A percentile compares a stretch with the other conserved stretches of the same genome.
phyloP scores from a whole-genome alignment of 64 coral and sea anemone species.

The Trachythela sp. region DNA sequence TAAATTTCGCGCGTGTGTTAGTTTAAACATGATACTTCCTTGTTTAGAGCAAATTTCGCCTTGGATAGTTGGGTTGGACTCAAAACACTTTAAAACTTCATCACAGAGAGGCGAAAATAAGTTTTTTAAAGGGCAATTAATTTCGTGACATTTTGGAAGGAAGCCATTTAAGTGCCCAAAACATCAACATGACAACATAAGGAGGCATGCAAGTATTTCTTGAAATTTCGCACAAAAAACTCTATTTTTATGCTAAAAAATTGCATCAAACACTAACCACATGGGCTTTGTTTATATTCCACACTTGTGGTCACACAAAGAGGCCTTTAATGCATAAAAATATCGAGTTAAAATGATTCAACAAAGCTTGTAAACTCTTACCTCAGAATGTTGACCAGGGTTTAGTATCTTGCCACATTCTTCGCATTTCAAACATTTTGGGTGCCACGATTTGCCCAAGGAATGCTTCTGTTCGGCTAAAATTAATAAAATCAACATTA shows the following conservation, averaged over 20 bases:
- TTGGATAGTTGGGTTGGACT: not conserved
- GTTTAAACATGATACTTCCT: not conserved
- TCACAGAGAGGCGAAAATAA: not conserved
- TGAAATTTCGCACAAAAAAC: not conserved
- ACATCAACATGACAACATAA: not conserved
- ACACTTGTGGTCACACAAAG: not conserved
- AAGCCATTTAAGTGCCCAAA: not conserved
- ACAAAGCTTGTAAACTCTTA: not conserved
- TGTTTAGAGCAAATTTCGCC: not conserved
- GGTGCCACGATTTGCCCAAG: slow-evolving; percentile 95
- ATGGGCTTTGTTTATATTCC: not conserved
- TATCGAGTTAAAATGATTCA: not conserved
- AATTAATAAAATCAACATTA: not conserved
- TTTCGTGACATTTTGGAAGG: not conserved
- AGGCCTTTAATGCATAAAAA: not conserved
- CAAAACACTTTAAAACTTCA: not conserved
- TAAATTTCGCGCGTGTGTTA: not conserved
- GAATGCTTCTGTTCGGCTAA: slow-evolving; percentile 95
- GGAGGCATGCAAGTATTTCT: not conserved
- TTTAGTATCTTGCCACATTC: slow-evolving; percentile 94
- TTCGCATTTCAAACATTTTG: slow-evolving; percentile 82
- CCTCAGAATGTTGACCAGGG: slow-evolving; percentile 97
- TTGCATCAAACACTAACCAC: not conserved
- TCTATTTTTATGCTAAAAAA: not conserved
- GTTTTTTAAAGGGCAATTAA: not conserved